A percentile compares a stretch with the other conserved stretches of the same genome.
Evolutionary conservation across 1,140 invertebrate genomes (phyloP).

Genomic region (Galleria mellonella): DNA sequence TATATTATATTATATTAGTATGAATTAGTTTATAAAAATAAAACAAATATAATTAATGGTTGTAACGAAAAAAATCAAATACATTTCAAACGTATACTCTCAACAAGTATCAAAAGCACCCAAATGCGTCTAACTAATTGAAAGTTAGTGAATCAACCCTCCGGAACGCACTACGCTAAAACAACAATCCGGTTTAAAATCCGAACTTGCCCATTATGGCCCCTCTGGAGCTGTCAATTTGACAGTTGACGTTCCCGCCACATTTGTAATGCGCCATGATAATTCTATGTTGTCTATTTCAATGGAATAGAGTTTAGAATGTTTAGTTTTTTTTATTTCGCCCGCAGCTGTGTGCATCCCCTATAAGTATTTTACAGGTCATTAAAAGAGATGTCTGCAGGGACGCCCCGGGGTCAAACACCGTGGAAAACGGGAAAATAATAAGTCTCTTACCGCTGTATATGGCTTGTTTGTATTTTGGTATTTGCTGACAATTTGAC

Average conservation of each 20-base stretch:
- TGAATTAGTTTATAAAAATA: no score
- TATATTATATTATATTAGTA: no score
- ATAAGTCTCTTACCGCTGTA: constrained; percentile 23
- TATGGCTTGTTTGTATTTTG: constrained; percentile 23
- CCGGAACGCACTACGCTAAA: constrained; percentile 23
- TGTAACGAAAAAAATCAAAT: no score
- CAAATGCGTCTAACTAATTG: constrained; percentile 10
- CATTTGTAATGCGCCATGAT: constrained; percentile 5
- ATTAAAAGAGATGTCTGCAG: constrained; percentile 41
- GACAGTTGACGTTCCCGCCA: constrained; percentile 49
- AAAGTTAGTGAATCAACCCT: constrained; percentile 10
- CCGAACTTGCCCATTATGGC: constrained; percentile 38
- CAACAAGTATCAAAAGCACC: no score
- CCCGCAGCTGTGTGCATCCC: constrained; percentile 36
- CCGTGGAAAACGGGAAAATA: constrained; percentile 61
- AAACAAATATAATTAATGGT: no score
- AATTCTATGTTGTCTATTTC: constrained; percentile 2
- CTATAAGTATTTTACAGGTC: constrained; percentile 59
- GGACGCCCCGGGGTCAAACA: constrained; percentile 39
- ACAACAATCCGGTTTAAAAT: constrained; percentile 51
- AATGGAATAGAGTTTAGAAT: constrained; percentile 7
- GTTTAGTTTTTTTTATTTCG: not conserved
- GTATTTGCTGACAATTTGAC: constrained; percentile 21
- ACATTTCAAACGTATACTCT: no score
- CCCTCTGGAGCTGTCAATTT: constrained; percentile 46